These are phyloP conservation scores for Pheosia tremula DNA, from an alignment of 2,888 invertebrate genomes.

Conservation along the genomic window DNA sequence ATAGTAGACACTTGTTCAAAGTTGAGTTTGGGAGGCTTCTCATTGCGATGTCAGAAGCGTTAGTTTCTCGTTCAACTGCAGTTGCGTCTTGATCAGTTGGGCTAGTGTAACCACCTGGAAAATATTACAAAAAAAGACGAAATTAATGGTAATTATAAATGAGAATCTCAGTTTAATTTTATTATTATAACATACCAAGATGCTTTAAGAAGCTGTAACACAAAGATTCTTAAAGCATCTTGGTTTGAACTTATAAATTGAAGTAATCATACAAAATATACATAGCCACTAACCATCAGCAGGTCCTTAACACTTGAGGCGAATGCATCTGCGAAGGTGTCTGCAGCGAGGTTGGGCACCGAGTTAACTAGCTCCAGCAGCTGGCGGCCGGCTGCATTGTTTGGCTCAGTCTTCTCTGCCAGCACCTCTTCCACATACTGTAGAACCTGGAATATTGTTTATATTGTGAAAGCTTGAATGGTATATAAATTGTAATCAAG, in stretches of 20 bases:
- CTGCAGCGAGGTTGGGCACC: conserved; percentile 94
- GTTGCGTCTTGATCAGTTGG: conserved; percentile 97
- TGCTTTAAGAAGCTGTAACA: no score
- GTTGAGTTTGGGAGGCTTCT: conserved; percentile 14
- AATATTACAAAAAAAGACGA: no score
- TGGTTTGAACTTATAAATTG: no score
- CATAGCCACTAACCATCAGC: conserved; percentile 88
- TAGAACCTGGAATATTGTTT: conserved; percentile 78
- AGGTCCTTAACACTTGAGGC: conserved; percentile 98
- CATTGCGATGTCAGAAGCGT: conserved; percentile 90
- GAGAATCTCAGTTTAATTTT: no score
- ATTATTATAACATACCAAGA: no score
- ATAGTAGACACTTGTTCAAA: conserved; percentile 2
- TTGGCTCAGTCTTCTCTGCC: conserved; percentile 89
- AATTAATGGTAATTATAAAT: no score
- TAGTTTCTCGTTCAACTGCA: conserved; percentile 98
- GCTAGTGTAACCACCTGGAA: conserved; percentile 92
- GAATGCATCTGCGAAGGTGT: conserved; percentile 97
- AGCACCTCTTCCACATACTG: conserved; percentile 97
- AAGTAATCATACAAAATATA: no score
- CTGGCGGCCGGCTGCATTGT: conserved; percentile 95
- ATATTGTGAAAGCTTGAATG: not conserved
- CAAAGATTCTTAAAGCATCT: no score
- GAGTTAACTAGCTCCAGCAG: conserved; percentile 96
- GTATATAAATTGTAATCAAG: not conserved